Percentiles rank a stretch among this genome's conserved stretches.
phyloP scores from a whole-genome alignment of 2,888 invertebrate genomes.

The Philaethria dido region DNA sequence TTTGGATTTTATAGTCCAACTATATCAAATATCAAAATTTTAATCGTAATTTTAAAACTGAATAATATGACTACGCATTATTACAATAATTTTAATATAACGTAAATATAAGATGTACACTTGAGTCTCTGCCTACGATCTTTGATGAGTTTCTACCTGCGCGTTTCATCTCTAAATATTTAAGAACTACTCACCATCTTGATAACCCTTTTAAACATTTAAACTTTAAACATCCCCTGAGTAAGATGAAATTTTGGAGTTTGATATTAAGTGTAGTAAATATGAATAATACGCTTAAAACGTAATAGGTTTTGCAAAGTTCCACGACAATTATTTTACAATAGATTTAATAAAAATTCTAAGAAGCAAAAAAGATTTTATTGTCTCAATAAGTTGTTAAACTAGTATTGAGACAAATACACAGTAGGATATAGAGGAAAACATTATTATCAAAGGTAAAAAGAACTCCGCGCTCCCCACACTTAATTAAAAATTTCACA shows the following conservation, averaged over 20 bases:
- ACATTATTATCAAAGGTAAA: conserved; percentile 57
- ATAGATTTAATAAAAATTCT: background rate
- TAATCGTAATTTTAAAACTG: background rate
- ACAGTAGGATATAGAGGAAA: conserved; percentile 51
- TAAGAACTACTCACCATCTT: conserved; percentile 44
- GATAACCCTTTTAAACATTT: conserved; percentile 47
- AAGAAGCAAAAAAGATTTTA: background rate
- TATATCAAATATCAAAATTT: too few species aligned
- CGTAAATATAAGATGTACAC: conserved; percentile 30
- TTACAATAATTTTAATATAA: conserved; percentile 20
- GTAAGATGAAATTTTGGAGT: conserved; percentile 30
- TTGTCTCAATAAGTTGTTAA: background rate
- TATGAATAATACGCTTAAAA: conserved; percentile 15
- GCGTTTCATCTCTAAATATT: conserved; percentile 43
- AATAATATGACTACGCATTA: background rate
- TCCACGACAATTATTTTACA: background rate
- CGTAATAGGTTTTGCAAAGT: conserved; percentile 4
- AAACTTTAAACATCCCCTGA: conserved; percentile 42
- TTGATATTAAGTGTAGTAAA: conserved; percentile 28
- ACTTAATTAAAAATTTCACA: conserved; percentile 80
- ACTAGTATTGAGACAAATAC: conserved; percentile 11
- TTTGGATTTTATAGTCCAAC: too few species aligned
- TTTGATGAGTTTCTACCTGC: conserved; percentile 37
- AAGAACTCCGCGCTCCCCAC: conserved; percentile 55
- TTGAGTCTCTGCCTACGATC: conserved; percentile 24